Evolutionary conservation across 1,140 invertebrate species (phyloP).

Genomic region (Drosophila santomea): DNA sequence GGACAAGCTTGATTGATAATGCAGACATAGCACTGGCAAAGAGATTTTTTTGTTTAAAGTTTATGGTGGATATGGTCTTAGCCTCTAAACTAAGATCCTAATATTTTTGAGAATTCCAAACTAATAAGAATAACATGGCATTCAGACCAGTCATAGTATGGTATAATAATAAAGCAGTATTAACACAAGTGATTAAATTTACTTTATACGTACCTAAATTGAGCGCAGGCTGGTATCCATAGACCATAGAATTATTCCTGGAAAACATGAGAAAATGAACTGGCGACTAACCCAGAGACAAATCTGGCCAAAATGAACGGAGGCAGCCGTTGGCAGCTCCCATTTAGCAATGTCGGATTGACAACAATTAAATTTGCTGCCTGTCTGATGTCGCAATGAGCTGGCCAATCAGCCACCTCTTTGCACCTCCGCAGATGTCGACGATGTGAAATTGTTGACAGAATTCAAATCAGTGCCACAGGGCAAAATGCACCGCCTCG

Average conservation of each 20-base stretch:
- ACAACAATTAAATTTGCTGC: conserved; percentile 71
- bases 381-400: conserved; percentile 24
- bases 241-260: conserved; percentile 5
- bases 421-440: conserved; percentile 43
- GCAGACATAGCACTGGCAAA: background rate
- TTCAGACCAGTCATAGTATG: too few relatives aligned
- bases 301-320: conserved; percentile 18
- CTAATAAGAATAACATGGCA: too few relatives aligned
- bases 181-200: too few relatives aligned
- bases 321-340: conserved; percentile 27
- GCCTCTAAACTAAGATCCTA: too few relatives aligned
- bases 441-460: conserved; percentile 71
- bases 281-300: conserved; percentile 11
- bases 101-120: too few relatives aligned
- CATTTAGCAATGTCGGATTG: conserved; percentile 59
- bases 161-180: too few relatives aligned
- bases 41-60: background rate
- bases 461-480: conserved; percentile 73
- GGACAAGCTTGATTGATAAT: conserved; percentile 8
- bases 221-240: background rate
- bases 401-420: conserved; percentile 29
- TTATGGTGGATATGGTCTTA: too few relatives aligned
- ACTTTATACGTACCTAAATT: too few relatives aligned
- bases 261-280: conserved; percentile 34
- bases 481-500: conserved; percentile 23